Evolutionary conservation across 2,888 invertebrate species (phyloP).

Genomic region (Orgyia antiqua): DNA sequence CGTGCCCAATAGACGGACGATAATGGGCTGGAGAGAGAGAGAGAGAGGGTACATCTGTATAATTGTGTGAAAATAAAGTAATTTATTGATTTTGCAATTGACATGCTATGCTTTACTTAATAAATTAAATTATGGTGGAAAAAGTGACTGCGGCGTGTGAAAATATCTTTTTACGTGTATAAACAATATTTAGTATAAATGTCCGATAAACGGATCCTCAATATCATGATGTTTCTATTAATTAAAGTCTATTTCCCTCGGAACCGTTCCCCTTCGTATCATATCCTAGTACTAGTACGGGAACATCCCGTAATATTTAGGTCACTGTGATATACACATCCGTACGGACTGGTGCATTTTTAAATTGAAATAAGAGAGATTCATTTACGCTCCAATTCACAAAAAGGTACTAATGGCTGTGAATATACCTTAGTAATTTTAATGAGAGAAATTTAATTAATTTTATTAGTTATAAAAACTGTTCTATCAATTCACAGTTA

Average conservation of each 20-base stretch:
- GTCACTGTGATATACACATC: constrained; percentile 44
- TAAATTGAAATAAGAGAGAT: constrained; percentile 46
- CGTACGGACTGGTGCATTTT: constrained; percentile 37
- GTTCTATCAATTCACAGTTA: no score
- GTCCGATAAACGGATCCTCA: constrained; percentile 15
- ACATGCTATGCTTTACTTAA: no score
- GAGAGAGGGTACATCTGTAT: no score
- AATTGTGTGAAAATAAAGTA: no score
- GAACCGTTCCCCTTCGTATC: constrained; percentile 17
- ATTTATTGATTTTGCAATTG: no score
- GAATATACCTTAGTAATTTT: constrained; percentile 21
- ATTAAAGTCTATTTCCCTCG: constrained; percentile 27
- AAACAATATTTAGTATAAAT: no score
- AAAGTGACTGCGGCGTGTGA: no score
- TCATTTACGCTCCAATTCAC: constrained; percentile 42
- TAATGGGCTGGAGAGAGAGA: no score
- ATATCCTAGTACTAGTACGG: constrained; percentile 22
- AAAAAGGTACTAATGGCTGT: constrained; percentile 24
- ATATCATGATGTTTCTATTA: constrained; percentile 19
- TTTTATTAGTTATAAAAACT: no score
- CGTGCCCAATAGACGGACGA: no score
- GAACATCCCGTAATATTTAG: constrained; percentile 43
- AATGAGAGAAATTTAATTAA: constrained; percentile 30
- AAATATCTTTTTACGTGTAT: no score
- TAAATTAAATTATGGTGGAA: no score